Conservation (phyloP, 2,888 invertebrate genomes). For the Ophion obscuratus region DNA sequence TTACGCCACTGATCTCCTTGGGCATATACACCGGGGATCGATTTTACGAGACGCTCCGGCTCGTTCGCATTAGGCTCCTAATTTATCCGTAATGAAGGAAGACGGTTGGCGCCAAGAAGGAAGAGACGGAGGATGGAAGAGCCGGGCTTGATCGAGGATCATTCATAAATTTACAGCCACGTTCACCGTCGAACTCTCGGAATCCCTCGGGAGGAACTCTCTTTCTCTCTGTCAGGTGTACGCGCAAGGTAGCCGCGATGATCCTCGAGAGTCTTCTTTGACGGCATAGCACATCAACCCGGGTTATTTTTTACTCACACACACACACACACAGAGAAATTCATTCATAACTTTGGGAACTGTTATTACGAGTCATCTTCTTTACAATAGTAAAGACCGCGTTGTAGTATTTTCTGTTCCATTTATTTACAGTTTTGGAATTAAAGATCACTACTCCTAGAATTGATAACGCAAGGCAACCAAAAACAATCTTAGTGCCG, state of each 20-base stretch:
- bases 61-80: slow-evolving; percentile 73
- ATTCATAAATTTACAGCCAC: slow-evolving; percentile 74
- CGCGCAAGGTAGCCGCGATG: slow-evolving; percentile 23
- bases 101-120: slow-evolving; percentile 76
- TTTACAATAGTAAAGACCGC: background rate
- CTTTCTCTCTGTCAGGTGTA: background rate
- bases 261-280: slow-evolving; percentile 35
- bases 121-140: slow-evolving; percentile 47
- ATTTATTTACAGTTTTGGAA: background rate
- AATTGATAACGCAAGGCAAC: too few relatives aligned
- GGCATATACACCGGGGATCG: slow-evolving; percentile 27
- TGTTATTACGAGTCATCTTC: background rate
- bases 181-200: background rate
- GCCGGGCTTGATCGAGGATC: slow-evolving; percentile 74
- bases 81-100: slow-evolving; percentile 79
- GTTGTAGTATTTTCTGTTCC: background rate
- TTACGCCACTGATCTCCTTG: slow-evolving; percentile 42
- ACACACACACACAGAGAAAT: background rate
- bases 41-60: slow-evolving; percentile 36
- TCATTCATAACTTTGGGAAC: slow-evolving; percentile 52
- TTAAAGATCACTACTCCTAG: too few relatives aligned
- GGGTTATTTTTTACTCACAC: slow-evolving; percentile 13
- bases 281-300: slow-evolving; percentile 38
- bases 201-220: slow-evolving; percentile 7
- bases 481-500: too few relatives aligned